These are phyloP conservation scores for Formica selysi DNA, from an alignment of 1,140 invertebrate genomes.

Conservation along the genomic window DNA sequence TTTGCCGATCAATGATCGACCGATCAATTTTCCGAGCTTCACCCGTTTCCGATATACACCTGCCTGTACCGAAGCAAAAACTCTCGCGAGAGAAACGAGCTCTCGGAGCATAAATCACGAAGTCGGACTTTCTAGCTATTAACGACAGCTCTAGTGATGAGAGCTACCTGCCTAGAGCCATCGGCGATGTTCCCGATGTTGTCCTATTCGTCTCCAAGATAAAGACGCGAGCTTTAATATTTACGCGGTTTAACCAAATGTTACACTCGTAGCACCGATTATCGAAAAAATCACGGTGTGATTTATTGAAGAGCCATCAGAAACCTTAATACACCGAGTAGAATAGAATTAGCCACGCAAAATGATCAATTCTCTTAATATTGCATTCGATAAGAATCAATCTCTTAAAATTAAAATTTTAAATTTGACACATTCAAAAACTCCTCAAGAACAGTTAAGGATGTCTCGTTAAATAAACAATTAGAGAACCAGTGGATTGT, in stretches of 20 bases:
- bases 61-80: conserved; percentile 9
- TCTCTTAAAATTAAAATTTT: not conserved
- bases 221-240: not conserved
- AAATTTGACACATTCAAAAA: not conserved
- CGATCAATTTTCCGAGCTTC: conserved; percentile 20
- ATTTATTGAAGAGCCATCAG: conserved; percentile 41
- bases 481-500: not conserved
- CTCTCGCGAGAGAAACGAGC: conserved; percentile 48
- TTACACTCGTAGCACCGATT: conserved; percentile 13
- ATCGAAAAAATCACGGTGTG: not conserved
- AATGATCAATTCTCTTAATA: not conserved
- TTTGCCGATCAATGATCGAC: conserved; percentile 27
- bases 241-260: conserved; percentile 19
- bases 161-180: conserved; percentile 45
- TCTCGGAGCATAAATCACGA: conserved; percentile 55
- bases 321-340: not conserved
- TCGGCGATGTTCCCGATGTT: conserved; percentile 21
- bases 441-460: not conserved
- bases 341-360: not conserved
- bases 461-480: not conserved
- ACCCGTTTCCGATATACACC: conserved; percentile 47
- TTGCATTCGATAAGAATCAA: not conserved
- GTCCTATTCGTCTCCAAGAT: conserved; percentile 9
- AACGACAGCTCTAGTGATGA: conserved; percentile 57
- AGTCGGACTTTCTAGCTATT: conserved; percentile 69